These are phyloP conservation scores for Tolmerus cingulatus DNA, from an alignment of 2,888 invertebrate genomes.

Conservation along the genomic window DNA sequence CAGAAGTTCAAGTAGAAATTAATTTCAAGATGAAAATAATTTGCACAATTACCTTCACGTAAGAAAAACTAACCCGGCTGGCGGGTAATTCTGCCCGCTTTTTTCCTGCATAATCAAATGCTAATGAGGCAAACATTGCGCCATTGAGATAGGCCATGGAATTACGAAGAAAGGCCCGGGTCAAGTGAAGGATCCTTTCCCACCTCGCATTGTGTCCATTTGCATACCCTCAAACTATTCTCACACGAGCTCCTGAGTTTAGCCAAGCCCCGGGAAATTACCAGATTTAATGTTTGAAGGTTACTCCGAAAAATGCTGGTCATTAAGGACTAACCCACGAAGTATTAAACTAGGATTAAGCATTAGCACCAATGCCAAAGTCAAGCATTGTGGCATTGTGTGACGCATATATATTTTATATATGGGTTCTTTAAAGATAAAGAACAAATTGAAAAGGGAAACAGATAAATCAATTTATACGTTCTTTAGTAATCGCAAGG, in stretches of 20 bases:
- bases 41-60: constrained; percentile 7
- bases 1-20: constrained; percentile 5
- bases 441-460: neutral
- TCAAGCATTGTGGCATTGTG: neutral
- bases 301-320: neutral
- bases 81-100: neutral
- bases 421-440: neutral
- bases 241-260: neutral
- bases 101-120: constrained; percentile 22
- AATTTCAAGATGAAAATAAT: constrained; percentile 2
- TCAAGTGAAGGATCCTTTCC: neutral
- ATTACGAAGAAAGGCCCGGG: neutral
- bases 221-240: neutral
- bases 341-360: neutral
- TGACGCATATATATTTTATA: neutral
- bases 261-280: neutral
- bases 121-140: constrained; percentile 21
- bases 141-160: neutral
- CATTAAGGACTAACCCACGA: neutral
- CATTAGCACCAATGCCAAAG: neutral
- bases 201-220: neutral
- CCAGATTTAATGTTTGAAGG: neutral
- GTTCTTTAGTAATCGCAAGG: too few relatives aligned
- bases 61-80: neutral
- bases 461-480: neutral